Evolutionary conservation across 2,113 vertebrate genomes (phyloP), one percentile per base, ranked within the genome.

Genomic region (Neoarius graeffei): DNA sequence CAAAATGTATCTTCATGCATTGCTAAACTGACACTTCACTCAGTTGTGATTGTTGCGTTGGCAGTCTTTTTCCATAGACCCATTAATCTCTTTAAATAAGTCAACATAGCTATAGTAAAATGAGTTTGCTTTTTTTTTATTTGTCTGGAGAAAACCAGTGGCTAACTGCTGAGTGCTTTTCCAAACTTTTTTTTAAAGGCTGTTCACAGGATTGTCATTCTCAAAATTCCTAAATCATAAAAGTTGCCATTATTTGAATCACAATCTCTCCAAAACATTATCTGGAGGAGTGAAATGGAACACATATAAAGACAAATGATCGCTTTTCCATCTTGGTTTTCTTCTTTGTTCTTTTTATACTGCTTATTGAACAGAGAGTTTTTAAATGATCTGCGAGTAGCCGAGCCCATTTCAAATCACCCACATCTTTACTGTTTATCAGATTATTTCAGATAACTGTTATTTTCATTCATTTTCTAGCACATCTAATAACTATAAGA

Each of bases 141-240:
- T 85, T 84, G 57, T 84, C 81, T 84, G 84, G 66, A 50, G 54
- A 25, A 56, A 85, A 73, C 42, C 30, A 56, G 77, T 57, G 83
- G 83, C 77, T 87, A 69, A 81, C 42, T 77, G 8, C 56, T 67
- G 62, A 83, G 74, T 82, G 89, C 64, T 87, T 87, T 87, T 83
- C 77, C 52, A 82, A 81, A 67, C 50, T 67, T 30, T 73, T 73
- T 85, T 86, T 71, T 14, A 56, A 64, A 80, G 54, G 52, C 27
- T 57, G 25, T 71, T 80, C 9, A 30, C 35, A 42, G 27, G 69
- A 57, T 57, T 79, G 5, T 84, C 60, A 69, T 87, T 90, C 35
- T 74, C 52, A 81, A 42, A 50, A 87, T 69, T 89, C 76, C 30
- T 82, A 73, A 84, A 85, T 90, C 89, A 90, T 85, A 80, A 30